A percentile compares a stretch with the other conserved stretches of the same genome.
phyloP scores from a whole-genome alignment of 37 sponge, comb jelly and placozoan genomes.

The Ianthella basta region DNA sequence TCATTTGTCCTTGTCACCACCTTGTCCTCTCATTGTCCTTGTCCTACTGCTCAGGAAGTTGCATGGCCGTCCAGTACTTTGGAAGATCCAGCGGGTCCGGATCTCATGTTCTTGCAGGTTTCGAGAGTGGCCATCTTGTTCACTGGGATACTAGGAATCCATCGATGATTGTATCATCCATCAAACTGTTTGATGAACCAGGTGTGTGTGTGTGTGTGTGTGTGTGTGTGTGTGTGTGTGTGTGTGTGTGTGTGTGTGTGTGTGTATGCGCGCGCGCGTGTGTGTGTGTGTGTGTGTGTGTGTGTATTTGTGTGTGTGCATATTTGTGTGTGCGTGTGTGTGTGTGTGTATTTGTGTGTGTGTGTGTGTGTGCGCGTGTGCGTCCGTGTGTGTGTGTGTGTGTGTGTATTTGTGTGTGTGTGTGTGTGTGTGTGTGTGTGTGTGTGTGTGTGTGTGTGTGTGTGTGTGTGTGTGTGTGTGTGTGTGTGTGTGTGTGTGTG shows the following conservation, averaged over 20 bases:
- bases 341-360: constrained; percentile 18
- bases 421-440: too few species aligned
- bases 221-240: constrained; percentile 38
- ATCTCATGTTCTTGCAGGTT: constrained; percentile 57
- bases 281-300: constrained; percentile 15
- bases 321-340: constrained; percentile 10
- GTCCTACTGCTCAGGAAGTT: neutral
- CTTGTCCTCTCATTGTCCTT: too few species aligned
- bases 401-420: neutral
- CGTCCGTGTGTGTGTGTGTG: neutral
- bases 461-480: too few species aligned
- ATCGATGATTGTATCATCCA: neutral
- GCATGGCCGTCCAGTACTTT: constrained; percentile 12
- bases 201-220: constrained; percentile 37
- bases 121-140: constrained; percentile 70
- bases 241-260: constrained; percentile 35
- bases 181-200: constrained; percentile 19
- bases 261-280: constrained; percentile 32
- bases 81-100: neutral
- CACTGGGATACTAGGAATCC: constrained; percentile 60
- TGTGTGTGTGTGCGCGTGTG: constrained; percentile 10
- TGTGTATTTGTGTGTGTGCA: constrained; percentile 3
- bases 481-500: too few species aligned
- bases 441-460: too few species aligned
- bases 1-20: too few species aligned